These are phyloP conservation scores for Tridacna crocea DNA, from an alignment of 2,888 invertebrate genomes.

Conservation along the genomic window DNA sequence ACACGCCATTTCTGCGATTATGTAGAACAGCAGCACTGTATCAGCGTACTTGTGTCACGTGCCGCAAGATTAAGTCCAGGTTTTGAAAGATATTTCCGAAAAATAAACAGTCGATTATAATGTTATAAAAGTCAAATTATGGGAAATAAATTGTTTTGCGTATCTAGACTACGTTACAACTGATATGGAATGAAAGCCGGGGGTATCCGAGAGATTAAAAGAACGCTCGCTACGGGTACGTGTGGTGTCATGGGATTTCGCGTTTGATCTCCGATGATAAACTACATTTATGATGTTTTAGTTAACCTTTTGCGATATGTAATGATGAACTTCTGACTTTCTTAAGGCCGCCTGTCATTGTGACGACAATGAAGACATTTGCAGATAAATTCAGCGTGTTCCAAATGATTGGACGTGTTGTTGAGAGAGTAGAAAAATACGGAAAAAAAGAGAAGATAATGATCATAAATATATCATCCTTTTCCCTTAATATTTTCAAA, in stretches of 20 bases:
- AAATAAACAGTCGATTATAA: constrained; percentile 28
- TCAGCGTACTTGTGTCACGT: neutral
- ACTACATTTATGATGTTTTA: neutral
- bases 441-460: too few species aligned
- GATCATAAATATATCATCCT: too few species aligned
- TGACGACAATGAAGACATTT: too few species aligned
- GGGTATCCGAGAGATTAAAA: constrained; percentile 16
- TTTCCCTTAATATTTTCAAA: too few species aligned
- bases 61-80: constrained; percentile 12
- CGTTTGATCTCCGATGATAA: constrained; percentile 16
- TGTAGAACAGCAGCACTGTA: neutral
- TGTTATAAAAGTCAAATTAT: constrained; percentile 48
- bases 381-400: too few species aligned
- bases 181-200: constrained; percentile 12
- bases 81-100: constrained; percentile 10
- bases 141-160: constrained; percentile 42
- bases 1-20: too few species aligned
- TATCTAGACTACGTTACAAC: constrained; percentile 35
- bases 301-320: too few species aligned
- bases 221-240: constrained; percentile 10
- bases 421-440: too few species aligned
- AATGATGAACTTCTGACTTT: too few species aligned
- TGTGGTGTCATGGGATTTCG: constrained; percentile 1
- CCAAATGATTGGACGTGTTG: too few species aligned
- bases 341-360: too few species aligned